Base-by-base conservation (phyloP, 2,888 invertebrate species). In the Marasmarcha lunaedactyla region DNA sequence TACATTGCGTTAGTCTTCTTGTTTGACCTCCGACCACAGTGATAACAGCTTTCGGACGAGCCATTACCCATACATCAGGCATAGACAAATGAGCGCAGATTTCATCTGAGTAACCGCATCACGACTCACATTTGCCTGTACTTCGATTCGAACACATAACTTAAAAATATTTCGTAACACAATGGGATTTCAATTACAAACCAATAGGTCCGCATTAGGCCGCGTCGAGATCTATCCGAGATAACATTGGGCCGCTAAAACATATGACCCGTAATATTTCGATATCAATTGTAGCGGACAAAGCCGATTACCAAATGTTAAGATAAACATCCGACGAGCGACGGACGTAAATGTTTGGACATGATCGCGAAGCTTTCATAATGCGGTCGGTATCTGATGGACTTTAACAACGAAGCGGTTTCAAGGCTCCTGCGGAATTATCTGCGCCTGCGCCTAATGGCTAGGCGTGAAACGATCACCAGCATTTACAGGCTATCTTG, bases 111-210 rank as follows among this genome's bases (percentile, higher is more conserved):
- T 30, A 9, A 30, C 30, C 30, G 30, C 30, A 11, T 30, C 30
- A 30, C 30, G 30, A 30, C 30, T 11, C n/a, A 30, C 30, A n/a
- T 9, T 30, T 30, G 11, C 30, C 30, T 30, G n/a, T 7, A 30
- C 9, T 7, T 3, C 11, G 2, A n/a, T 30, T 10, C 9, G 30
- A 30, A 30, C 9, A 30, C 30, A 30, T 30, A 30, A 30, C 30
- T 30, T 11, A 30, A 9, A 20, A 30, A 30, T 11, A 30, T 30
- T 30, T 30, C 30, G 30, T 30, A 30, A 30, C 30, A 30, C 30
- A 30, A 30, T 30, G 30, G 30, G 20, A n/a, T 30, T 30, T 30
- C 30, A 30, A 30, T 30, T 30, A 30, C 30, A 30, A 30, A 11
- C 30, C 30, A 30, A 30, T 30, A 30, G n/a, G 30, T 30, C 11